These are phyloP conservation scores for Tricholaema leucomelas DNA, from an alignment of 2,113 vertebrate genomes.

Conservation along the genomic window DNA sequence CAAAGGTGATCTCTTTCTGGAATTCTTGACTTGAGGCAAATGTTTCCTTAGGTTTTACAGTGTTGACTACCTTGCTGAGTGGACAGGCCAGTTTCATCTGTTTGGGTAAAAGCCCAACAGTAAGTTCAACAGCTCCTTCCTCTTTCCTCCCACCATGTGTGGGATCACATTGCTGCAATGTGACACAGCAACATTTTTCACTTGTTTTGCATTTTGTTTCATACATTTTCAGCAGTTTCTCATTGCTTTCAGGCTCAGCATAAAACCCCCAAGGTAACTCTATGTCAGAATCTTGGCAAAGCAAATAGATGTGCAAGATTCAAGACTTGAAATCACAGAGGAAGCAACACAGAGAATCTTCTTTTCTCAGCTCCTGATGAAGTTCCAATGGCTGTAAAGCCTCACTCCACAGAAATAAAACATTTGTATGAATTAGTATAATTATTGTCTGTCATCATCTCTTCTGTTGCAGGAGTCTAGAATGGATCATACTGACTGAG, in stretches of 20 bases:
- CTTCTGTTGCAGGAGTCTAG: neutral
- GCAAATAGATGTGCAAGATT: neutral
- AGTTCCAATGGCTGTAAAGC: neutral
- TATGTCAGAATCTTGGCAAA: neutral
- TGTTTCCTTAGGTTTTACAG: accelerated
- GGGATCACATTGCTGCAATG: neutral
- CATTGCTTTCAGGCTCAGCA: neutral
- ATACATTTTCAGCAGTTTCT: neutral
- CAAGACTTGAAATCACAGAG: neutral
- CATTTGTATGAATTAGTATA: neutral
- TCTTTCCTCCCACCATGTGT: neutral
- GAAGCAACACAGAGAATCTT: neutral
- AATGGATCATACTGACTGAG: neutral
- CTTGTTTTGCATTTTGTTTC: neutral
- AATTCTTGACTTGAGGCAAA: neutral
- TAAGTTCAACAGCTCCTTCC: neutral
- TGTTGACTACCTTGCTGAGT: neutral
- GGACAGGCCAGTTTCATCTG: neutral
- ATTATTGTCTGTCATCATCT: neutral
- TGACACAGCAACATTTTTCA: neutral
- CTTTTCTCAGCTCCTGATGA: neutral
- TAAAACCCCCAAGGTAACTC: neutral
- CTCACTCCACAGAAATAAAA: neutral
- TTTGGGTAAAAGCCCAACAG: accelerated
- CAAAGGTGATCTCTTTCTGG: neutral